phyloP scores from a whole-genome alignment of 1,140 invertebrate genomes.

The Apis florea region DNA sequence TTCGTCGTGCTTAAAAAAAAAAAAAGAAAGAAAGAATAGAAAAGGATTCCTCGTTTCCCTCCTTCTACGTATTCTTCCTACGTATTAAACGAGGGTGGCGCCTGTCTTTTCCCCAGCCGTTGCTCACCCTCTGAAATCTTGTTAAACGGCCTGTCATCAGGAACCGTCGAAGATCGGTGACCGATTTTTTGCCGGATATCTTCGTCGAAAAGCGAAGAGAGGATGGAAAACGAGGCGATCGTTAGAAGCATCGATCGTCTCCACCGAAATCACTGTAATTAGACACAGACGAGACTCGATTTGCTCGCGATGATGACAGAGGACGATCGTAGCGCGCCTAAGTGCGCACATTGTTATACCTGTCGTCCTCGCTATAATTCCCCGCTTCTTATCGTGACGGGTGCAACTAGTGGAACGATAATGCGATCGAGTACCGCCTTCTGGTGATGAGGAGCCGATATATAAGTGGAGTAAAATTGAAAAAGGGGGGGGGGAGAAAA shows the following conservation, averaged over 20 bases:
- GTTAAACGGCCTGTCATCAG: conserved; percentile 14
- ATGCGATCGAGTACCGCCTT: not conserved
- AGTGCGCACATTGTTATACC: not conserved
- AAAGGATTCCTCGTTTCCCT: not conserved
- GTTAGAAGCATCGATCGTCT: conserved; percentile 6
- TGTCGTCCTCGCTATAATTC: conserved; percentile 10
- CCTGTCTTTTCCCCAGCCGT: not conserved
- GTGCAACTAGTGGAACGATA: not conserved
- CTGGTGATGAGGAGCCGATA: no score
- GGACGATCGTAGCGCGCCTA: not conserved
- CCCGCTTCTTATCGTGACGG: conserved; percentile 2
- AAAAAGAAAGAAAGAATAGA: not conserved
- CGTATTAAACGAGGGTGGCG: not conserved
- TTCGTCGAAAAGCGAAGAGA: not conserved
- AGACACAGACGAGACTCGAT: not conserved
- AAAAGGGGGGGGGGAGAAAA: not conserved
- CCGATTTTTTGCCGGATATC: conserved; percentile 31
- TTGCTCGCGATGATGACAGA: not conserved
- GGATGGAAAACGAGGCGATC: conserved; percentile 19
- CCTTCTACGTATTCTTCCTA: not conserved
- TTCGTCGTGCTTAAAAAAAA: accelerated
- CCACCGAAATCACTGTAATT: conserved; percentile 15
- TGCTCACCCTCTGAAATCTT: conserved; percentile 34
- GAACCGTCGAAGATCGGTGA: conserved; percentile 5
- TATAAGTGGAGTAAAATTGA: not conserved